Evolutionary conservation across 2,888 invertebrate genomes (phyloP).

Genomic region (Portevinia maculata): DNA sequence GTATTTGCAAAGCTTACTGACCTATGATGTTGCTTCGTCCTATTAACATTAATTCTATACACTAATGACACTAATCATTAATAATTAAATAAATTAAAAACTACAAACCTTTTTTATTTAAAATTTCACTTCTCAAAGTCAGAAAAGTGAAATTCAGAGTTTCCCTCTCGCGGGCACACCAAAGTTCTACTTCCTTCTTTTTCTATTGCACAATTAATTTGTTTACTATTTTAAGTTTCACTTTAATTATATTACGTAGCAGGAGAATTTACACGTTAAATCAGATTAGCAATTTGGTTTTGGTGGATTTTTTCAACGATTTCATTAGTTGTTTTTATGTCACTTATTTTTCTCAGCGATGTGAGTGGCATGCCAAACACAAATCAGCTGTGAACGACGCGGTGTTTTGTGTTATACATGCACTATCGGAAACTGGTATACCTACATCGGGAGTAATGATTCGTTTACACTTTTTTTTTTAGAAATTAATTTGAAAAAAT

Average conservation of each 20-base stretch:
- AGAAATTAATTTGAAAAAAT: slow-evolving; percentile 81
- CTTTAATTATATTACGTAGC: slow-evolving; percentile 34
- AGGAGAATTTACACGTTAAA: not conserved
- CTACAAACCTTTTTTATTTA: slow-evolving; percentile 55
- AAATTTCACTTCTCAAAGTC: slow-evolving; percentile 42
- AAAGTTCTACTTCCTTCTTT: slow-evolving; percentile 12
- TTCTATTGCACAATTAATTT: slow-evolving; percentile 36
- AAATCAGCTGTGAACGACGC: slow-evolving; percentile 58
- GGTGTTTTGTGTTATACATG: slow-evolving; percentile 48
- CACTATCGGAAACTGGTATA: slow-evolving; percentile 55
- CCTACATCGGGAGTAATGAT: slow-evolving; percentile 21
- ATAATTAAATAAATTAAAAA: slow-evolving; percentile 24
- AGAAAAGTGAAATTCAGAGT: slow-evolving; percentile 48
- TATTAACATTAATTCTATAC: not conserved
- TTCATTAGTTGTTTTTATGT: slow-evolving; percentile 21
- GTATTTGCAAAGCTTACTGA: slow-evolving; percentile 6
- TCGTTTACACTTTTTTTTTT: slow-evolving; percentile 53
- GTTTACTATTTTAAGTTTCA: slow-evolving; percentile 63
- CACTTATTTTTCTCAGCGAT: slow-evolving; percentile 35
- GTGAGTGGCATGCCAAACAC: slow-evolving; percentile 55
- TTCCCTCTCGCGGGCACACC: slow-evolving; percentile 26
- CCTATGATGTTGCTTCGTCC: not conserved
- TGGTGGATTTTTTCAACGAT: slow-evolving; percentile 29
- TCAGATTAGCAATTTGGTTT: slow-evolving; percentile 24
- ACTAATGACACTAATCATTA: slow-evolving; percentile 2